A percentile compares a stretch with the other conserved stretches of the same genome.
phyloP scores from a whole-genome alignment of 53 echinoderm and acorn worm species.

The Patiria pectinifera region DNA sequence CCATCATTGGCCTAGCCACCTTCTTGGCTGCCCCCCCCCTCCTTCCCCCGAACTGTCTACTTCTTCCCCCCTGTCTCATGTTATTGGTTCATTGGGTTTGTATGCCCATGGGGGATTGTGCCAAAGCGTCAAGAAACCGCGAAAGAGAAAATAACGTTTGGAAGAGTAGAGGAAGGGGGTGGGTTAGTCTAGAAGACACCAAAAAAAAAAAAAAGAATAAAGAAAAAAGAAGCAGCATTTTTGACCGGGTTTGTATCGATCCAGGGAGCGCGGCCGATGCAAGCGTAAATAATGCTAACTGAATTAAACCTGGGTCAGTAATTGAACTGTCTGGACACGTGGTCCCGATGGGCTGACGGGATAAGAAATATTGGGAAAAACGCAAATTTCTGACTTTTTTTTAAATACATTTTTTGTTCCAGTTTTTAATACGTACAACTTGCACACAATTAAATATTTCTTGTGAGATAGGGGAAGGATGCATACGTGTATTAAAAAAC shows the following conservation, averaged over 20 bases:
- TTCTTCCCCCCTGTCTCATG: not conserved
- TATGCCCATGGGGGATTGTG: constrained; percentile 33
- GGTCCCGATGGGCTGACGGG: constrained; percentile 11
- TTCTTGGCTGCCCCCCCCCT: not conserved
- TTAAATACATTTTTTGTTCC: not conserved
- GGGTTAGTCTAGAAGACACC: not conserved
- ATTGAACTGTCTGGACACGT: constrained; percentile 64
- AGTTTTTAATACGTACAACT: too few relatives aligned
- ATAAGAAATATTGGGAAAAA: not conserved
- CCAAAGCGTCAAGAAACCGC: constrained; percentile 36
- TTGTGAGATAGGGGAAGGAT: too few relatives aligned
- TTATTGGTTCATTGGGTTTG: constrained; percentile 2
- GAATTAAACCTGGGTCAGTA: constrained; percentile 62
- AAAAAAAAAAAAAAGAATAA: not conserved
- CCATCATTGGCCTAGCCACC: constrained; percentile 11
- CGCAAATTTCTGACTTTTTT: not conserved
- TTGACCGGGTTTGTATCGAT: constrained; percentile 70
- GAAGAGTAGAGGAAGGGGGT: constrained; percentile 2
- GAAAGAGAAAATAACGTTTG: constrained; percentile 11
- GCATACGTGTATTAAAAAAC: too few relatives aligned
- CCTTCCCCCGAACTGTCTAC: not conserved
- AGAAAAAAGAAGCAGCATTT: constrained; percentile 3
- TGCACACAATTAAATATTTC: too few relatives aligned
- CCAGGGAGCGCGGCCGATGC: constrained; percentile 40
- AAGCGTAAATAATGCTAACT: constrained; percentile 75